Evolutionary conservation across 2,888 invertebrate species (phyloP).

Genomic region (Chydorus sphaericus): DNA sequence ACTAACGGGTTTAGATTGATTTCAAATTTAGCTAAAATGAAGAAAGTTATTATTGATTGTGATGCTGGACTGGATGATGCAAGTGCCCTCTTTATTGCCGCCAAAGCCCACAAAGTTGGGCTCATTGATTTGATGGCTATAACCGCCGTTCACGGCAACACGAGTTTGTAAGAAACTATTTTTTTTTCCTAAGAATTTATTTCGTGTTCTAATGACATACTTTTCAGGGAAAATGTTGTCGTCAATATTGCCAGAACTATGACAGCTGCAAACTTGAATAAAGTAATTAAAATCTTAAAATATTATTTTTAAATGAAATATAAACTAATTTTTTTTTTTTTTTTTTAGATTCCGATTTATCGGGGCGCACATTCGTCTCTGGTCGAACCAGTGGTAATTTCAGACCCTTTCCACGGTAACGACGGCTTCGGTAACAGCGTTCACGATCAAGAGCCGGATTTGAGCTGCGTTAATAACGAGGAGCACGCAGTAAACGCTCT

Average conservation of each 20-base stretch:
- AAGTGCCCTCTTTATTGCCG: constrained; percentile 38
- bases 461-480: constrained; percentile 34
- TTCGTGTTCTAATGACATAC: background rate
- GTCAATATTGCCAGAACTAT: constrained; percentile 53
- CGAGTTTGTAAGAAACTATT: constrained; percentile 31
- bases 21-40: too few species aligned
- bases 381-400: constrained; percentile 6
- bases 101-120: constrained; percentile 32
- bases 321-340: constrained; percentile 15
- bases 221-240: constrained; percentile 44
- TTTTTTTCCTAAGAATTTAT: too few species aligned
- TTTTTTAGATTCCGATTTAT: constrained; percentile 31
- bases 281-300: constrained; percentile 4
- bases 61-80: constrained; percentile 51
- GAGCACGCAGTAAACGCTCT: constrained; percentile 22
- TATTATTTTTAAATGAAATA: background rate
- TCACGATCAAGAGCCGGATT: constrained; percentile 29
- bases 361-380: constrained; percentile 19
- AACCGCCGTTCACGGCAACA: constrained; percentile 62
- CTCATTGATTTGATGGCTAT: constrained; percentile 45
- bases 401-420: constrained; percentile 40
- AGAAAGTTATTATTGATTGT: constrained; percentile 36
- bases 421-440: constrained; percentile 53
- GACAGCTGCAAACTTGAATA: constrained; percentile 32
- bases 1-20: too few species aligned